Conservation (phyloP, 2,113 vertebrate species). For the Cynopterus brachyotis region DNA sequence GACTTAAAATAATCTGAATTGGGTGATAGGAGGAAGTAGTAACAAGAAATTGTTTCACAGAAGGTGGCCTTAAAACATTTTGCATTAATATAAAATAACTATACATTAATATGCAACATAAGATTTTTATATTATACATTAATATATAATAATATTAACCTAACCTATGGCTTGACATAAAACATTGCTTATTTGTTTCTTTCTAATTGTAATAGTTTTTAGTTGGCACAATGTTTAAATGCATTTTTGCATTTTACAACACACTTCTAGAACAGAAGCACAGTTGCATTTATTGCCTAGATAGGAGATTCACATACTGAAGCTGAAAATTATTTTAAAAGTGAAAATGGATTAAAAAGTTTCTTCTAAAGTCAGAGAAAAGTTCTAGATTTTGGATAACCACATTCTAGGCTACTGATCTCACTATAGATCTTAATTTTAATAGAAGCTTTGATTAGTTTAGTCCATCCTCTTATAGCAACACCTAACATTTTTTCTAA, state of each 20-base stretch:
- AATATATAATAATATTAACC: background rate
- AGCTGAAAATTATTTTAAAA: background rate
- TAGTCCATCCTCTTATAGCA: background rate
- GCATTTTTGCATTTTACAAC: background rate
- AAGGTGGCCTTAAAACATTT: background rate
- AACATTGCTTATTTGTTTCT: background rate
- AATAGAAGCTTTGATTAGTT: background rate
- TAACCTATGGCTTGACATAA: background rate
- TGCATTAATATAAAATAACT: background rate
- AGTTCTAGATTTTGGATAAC: background rate
- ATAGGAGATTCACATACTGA: background rate
- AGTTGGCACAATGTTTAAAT: background rate
- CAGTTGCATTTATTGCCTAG: background rate
- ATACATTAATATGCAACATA: background rate
- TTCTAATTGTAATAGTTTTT: background rate
- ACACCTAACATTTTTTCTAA: background rate
- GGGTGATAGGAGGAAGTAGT: background rate
- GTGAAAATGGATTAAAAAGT: background rate
- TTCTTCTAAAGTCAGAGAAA: background rate
- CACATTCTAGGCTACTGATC: background rate
- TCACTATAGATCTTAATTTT: background rate
- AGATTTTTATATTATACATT: background rate
- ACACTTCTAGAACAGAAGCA: background rate
- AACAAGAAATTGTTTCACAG: background rate
- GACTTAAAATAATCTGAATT: background rate